Percentiles rank a stretch among this genome's conserved stretches.
Evolutionary conservation across 2,888 invertebrate genomes (phyloP).

Genomic region (Drosophila bunnanda): DNA sequence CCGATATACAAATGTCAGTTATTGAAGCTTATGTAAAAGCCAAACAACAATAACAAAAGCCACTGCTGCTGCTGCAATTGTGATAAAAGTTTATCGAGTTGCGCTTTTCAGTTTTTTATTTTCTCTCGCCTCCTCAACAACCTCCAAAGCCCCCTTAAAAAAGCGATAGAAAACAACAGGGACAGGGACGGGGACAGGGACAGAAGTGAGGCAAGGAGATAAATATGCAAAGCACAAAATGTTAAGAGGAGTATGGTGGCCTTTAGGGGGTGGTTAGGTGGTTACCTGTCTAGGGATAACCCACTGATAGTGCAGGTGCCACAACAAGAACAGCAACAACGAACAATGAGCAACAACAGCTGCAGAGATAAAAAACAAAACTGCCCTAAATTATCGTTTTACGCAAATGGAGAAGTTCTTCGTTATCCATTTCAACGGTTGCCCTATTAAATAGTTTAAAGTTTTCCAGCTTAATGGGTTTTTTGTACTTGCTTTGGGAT

Average conservation of each 20-base stretch:
- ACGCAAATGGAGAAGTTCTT: conserved; percentile 39
- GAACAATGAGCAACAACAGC: conserved; percentile 53
- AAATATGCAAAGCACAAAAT: conserved; percentile 71
- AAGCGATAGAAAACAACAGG: conserved; percentile 41
- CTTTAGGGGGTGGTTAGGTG: conserved; percentile 5
- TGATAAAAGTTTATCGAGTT: conserved; percentile 79
- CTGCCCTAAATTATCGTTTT: conserved; percentile 70
- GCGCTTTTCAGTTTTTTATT: conserved; percentile 58
- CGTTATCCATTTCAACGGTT: conserved; percentile 12
- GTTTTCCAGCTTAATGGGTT: conserved; percentile 4
- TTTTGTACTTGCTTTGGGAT: background rate
- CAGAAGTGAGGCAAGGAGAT: conserved; percentile 64
- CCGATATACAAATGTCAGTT: conserved; percentile 47
- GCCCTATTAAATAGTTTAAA: conserved; percentile 24
- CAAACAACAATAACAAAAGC: conserved; percentile 35
- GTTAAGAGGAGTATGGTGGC: conserved; percentile 4
- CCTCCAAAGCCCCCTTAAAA: conserved; percentile 15
- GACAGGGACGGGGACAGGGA: conserved; percentile 37
- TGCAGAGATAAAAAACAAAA: conserved; percentile 69
- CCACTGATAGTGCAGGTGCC: conserved; percentile 68
- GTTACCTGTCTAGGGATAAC: conserved; percentile 37
- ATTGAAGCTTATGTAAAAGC: conserved; percentile 51
- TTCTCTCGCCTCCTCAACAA: conserved; percentile 47
- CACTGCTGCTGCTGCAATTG: conserved; percentile 64
- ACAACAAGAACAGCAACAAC: conserved; percentile 33